Base-by-base conservation (phyloP, 2,888 invertebrate species). In the Sminthurinus aureus region DNA sequence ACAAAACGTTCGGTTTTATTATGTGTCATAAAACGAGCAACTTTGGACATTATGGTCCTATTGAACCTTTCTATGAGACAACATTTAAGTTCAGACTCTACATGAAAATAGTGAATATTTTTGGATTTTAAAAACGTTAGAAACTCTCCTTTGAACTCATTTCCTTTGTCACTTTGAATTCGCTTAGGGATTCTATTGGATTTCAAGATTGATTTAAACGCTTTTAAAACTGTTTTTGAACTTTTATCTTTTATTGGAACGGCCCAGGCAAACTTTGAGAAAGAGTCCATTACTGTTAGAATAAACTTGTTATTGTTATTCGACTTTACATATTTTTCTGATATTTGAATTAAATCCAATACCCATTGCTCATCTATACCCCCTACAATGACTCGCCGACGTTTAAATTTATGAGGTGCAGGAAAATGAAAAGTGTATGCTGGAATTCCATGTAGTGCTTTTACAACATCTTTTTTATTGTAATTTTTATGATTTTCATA, bases 341-440 rank as follows among this genome's bases (percentile, higher is more conserved):
- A 13, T 18, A 58, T 58, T 58, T 6, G 4, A 9, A 58, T 9
- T 9, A 58, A 58, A 66, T 86, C 86, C 13, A 82, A 78, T 18
- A 82, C 82, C 75, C 75, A 85, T 24, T 84, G 82, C 67, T 85
- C 80, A 24, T 84, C 84, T 11, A 86, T 84, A 20, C 52, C 76
- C 13, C 84, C 77, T 26, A 80, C 81, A 38, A 80, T 77, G 0
- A 85, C 84, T 22, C 50, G 13, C 58, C 85, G 50, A 20, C 86
- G 69, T 20, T 20, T 51, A 78, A 84, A 85, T 26, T 71, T 52
- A 50, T 79, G 79, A 50, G 20, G 71, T 22, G 74, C 83, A 18
- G 84, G 77, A n/a, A 13, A 8, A 79, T 86, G 83, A 73, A 78
- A 4, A 64, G 91, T 90, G 88, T 85, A 85, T 12, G 81, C 80